Evolutionary conservation across 2,113 vertebrate genomes (phyloP).

Genomic region (Prolemur simus): DNA sequence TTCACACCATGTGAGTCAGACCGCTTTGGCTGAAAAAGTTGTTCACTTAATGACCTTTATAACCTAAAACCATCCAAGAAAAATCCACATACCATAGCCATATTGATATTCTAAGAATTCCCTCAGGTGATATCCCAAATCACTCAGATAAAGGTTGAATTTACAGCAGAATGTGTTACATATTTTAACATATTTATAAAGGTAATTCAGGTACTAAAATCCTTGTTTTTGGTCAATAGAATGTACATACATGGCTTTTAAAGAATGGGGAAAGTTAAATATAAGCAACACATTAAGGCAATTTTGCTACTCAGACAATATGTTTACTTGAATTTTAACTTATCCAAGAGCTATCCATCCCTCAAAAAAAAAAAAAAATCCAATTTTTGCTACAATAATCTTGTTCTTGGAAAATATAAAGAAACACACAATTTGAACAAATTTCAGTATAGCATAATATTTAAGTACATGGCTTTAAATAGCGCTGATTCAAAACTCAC

Average conservation of each 20-base stretch:
- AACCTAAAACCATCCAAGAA: not conserved
- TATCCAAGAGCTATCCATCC: too few relatives aligned
- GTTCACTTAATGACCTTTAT: not conserved
- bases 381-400: too few relatives aligned
- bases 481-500: too few relatives aligned
- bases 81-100: not conserved
- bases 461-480: too few relatives aligned
- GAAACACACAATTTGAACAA: too few relatives aligned
- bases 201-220: not conserved
- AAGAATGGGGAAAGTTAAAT: not conserved
- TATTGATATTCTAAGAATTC: not conserved
- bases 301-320: too few relatives aligned
- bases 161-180: not conserved
- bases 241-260: not conserved
- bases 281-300: too few relatives aligned
- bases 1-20: not conserved
- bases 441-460: too few relatives aligned
- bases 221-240: not conserved
- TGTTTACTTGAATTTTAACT: too few relatives aligned
- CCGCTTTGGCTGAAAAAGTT: not conserved
- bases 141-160: not conserved
- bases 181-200: not conserved
- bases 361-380: too few relatives aligned
- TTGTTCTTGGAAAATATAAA: too few relatives aligned
- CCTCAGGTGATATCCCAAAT: not conserved